Evolutionary conservation across 2,797 vertebrate genomes (phyloP).

Genomic region (Mycteria americana): DNA sequence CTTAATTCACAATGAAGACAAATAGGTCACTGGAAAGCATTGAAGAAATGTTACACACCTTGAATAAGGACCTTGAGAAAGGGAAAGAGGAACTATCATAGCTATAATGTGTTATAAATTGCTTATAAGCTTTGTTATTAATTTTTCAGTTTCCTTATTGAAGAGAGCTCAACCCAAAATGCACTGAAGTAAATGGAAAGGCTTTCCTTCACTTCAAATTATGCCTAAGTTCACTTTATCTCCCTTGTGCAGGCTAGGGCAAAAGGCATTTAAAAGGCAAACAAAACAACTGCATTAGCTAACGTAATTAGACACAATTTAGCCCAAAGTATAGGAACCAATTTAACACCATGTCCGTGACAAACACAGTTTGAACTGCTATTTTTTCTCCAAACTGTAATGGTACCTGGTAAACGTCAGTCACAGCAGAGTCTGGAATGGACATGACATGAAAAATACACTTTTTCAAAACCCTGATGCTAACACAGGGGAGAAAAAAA

Average conservation of each 20-base stretch:
- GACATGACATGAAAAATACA: neutral
- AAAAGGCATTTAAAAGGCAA: neutral
- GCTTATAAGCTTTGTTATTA: neutral
- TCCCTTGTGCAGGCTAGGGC: neutral
- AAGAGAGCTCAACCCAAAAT: neutral
- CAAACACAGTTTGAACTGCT: neutral
- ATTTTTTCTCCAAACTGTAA: neutral
- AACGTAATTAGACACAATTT: neutral
- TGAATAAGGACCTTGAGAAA: neutral
- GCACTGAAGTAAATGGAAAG: neutral
- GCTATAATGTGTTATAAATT: neutral
- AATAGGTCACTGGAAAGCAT: neutral
- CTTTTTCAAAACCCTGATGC: neutral
- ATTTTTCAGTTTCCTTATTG: neutral
- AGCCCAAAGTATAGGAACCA: neutral
- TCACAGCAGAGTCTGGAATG: neutral
- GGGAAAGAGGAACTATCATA: neutral
- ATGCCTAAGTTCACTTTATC: neutral
- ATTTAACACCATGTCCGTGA: neutral
- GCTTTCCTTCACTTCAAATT: neutral
- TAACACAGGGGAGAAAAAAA: neutral
- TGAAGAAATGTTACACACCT: neutral
- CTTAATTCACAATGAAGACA: neutral
- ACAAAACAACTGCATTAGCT: neutral
- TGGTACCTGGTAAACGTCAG: neutral